Evolutionary conservation across 2,113 vertebrate genomes (phyloP), one percentile per base, ranked within the genome.

Genomic region (Garra rufa): DNA sequence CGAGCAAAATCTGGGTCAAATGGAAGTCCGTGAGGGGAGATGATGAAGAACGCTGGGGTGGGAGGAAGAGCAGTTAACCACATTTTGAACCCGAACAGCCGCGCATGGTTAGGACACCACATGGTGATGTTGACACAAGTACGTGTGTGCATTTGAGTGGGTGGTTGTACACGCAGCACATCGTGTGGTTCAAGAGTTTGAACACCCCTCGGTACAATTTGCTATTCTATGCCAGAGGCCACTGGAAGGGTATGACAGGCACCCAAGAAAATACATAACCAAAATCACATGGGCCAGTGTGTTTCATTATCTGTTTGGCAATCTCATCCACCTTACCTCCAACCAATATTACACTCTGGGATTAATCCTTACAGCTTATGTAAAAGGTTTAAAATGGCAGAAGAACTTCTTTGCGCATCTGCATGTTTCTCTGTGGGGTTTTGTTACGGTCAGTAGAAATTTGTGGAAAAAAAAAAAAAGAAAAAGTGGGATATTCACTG

Each of bases 281-380:
- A 80, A 80, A 79, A 80, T 46, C 83, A 85, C 76, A 73, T 61
- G 15, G 28, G 57, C 69, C 43, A 75, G 43, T 78, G 70, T 82
- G 73, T 85, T 85, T 83, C 67, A 87, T 83, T 87, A 83, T 67
- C 81, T 43, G 17, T 17, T 81, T 82, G 73, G 78, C 78, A 71
- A 61, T 10, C 26, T 55, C 10, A 17, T 9, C 50, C 28, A 17
- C 34, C 30, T 70, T 41, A 24, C 48, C 44, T 84, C 46, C 38
- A 30, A 52, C 14, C 74, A 63, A 85, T 63, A 65, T 55, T 65
- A 43, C 21, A 75, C 24, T 17, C 6, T 1, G 77, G 67, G 76
- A 34, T 81, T 52, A 34, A 70, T 69, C 44, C 19, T 38, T 38
- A 57, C 50, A 77, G 50, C 30, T 59, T 59, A 77, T 59, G 46